Evolutionary conservation across 2,113 vertebrate species (phyloP), one percentile per base, ranked within the genome.

Genomic region (Falcunculus frontatus): DNA sequence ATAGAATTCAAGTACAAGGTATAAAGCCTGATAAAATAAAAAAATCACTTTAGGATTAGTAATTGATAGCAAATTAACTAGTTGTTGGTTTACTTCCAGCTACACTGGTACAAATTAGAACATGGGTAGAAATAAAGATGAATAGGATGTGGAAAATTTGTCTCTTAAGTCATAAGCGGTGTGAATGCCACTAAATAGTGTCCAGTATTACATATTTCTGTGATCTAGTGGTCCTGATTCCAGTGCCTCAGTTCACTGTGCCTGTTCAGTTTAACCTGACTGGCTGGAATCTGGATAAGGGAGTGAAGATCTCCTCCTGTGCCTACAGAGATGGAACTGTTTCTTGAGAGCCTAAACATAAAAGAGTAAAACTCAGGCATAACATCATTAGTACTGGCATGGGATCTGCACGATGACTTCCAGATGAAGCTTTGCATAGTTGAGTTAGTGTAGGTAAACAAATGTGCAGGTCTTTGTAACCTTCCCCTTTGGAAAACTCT

Each of bases 121-220:
- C 30, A 32, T 37, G 32, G 11, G 11, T 90, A 68, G 33, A 92
- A 88, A 60, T 25, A 42, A 67, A 22, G 21, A 30, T 1, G 2
- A 65, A 52, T 7, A 77, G 46, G 16, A 39, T 56, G 21, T 64
- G 18, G 50, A 53, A 89, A 59, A 53, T 20, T 42, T 70, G 4
- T 42, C 22, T 72, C 3, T 2, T 18, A 41, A 57, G 13, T 65
- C 15, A 4, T 41, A 37, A 81, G 30, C 67, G 32, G n/a, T 78
- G 42, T 13, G 17, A 70, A 26, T 0, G 0, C 6, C 21, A 15
- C 32, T 87, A 56, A 50, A 37, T 29, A 47, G 26, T 16, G 22
- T 49, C 21, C 16, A 39, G 29, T 16, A 30, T 23, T 53, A 8
- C 3, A 0, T 33, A 19, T 27, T 62, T 44, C 13, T 52, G 39